Evolutionary conservation across 2,888 invertebrate genomes (phyloP).

Genomic region (Drosophila heteroneura): DNA sequence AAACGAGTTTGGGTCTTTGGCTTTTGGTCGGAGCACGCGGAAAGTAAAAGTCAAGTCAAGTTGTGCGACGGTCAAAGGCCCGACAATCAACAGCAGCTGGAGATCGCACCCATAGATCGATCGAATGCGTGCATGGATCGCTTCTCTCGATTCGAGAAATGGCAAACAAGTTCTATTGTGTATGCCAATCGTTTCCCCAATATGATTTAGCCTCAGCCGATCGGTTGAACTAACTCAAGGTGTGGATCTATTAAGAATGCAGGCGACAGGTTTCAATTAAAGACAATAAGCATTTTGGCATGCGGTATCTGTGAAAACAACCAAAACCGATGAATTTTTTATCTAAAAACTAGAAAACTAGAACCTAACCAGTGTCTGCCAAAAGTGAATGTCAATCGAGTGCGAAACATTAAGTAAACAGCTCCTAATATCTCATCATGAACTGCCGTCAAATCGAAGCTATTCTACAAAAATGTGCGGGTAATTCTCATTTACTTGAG

Average conservation of each 20-base stretch:
- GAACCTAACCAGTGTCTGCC: constrained; percentile 6
- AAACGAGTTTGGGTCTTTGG: constrained; percentile 62
- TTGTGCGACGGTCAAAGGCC: constrained; percentile 41
- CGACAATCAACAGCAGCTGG: constrained; percentile 17
- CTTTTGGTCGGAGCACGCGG: constrained; percentile 10
- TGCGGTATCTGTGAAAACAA: constrained; percentile 20
- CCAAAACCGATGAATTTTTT: constrained; percentile 2
- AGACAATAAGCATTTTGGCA: constrained; percentile 2
- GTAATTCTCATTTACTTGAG: not conserved
- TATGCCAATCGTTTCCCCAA: constrained; percentile 3
- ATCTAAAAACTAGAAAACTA: constrained; percentile 5
- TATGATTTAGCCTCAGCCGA: constrained; percentile 13
- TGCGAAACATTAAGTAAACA: not conserved
- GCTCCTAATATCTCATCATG: not conserved
- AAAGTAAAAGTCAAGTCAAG: constrained; percentile 73
- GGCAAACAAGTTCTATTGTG: constrained; percentile 62
- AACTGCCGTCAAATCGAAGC: not conserved
- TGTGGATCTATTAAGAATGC: constrained; percentile 25
- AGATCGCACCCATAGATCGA: constrained; percentile 30
- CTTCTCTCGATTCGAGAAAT: constrained; percentile 17
- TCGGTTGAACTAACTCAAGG: constrained; percentile 18
- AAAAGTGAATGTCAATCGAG: not conserved
- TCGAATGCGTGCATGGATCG: constrained; percentile 16
- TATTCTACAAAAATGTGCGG: not conserved
- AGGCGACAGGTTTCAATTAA: constrained; percentile 41